phyloP scores from a whole-genome alignment of 2,113 vertebrate genomes.

The Scalopus aquaticus region DNA sequence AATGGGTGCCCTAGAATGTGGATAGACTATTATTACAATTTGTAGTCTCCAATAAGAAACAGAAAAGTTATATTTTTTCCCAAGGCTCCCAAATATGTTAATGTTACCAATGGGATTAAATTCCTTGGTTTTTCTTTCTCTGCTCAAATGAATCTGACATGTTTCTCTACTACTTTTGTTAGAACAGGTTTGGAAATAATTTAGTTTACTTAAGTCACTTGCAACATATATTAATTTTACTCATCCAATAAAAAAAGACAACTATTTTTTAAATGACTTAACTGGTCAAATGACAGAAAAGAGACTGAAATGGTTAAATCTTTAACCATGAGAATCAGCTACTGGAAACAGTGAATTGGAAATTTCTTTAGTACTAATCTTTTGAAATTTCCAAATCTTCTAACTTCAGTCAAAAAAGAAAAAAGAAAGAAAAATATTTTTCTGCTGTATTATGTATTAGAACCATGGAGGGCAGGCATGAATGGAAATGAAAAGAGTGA shows the following conservation, averaged over 20 bases:
- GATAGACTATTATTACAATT: background rate
- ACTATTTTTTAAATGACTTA: background rate
- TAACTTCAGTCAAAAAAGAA: slow-evolving; percentile 47
- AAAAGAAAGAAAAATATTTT: slow-evolving; percentile 61
- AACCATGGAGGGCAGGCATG: slow-evolving; percentile 78
- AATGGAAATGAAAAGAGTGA: slow-evolving; percentile 78
- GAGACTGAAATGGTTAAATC: slow-evolving; percentile 20
- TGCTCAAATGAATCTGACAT: slow-evolving; percentile 28
- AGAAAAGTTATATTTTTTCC: slow-evolving; percentile 13
- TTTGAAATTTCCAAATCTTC: slow-evolving; percentile 62
- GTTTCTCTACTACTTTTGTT: background rate
- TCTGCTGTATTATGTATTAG: slow-evolving; percentile 58
- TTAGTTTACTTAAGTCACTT: slow-evolving; percentile 22
- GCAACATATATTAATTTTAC: slow-evolving; percentile 19
- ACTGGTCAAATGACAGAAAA: slow-evolving; percentile 18
- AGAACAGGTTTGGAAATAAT: slow-evolving; percentile 40
- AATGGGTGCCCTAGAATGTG: background rate
- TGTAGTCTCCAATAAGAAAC: background rate
- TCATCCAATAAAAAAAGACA: background rate
- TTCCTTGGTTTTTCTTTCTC: slow-evolving; percentile 23
- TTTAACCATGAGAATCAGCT: slow-evolving; percentile 25
- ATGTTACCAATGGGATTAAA: background rate
- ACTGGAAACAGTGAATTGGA: slow-evolving; percentile 32
- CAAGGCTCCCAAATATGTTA: slow-evolving; percentile 17
- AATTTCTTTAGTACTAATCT: background rate